Evolutionary conservation across 2,888 invertebrate species (phyloP), one percentile per base, ranked within the genome.

Genomic region (Clivina fossor): DNA sequence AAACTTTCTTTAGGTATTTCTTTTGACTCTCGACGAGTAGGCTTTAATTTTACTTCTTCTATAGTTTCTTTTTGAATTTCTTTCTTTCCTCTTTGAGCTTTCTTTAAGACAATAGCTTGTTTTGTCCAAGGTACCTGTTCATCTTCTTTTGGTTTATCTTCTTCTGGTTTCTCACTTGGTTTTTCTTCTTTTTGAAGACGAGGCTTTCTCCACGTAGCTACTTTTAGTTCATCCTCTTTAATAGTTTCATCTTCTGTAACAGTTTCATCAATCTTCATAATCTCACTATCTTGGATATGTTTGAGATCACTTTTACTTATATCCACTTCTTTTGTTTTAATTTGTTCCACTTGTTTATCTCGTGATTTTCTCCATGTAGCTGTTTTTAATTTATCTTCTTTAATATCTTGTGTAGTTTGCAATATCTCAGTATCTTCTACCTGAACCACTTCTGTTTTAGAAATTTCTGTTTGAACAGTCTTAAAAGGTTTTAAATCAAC

Each of bases 81-180:
- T 62, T 74, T 74, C 54, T 62, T 69, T 24, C 71, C 69, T 64
- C 58, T 61, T 56, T 65, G 68, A 0, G 75, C 63, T 60, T 67
- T 72, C 59, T 80, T 83, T 5, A 81, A 65, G 28, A 67, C 73
- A 20, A 79, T 73, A 58, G 77, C 76, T 71, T 85, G 83, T 66
- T 85, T 79, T 4, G 80, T 87, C 82, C 82, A 82, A n/a, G 81
- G 79, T 59, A 61, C 59, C 33, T 63, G 63, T 20, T 65, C 65
- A 3, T 9, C 20, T 35, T 51, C 44, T 32, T 53, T 28, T 49
- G 22, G 57, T 58, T 63, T 47, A 28, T 22, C 28, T 50, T 30
- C 20, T 51, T 49, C 56, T 46, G 55, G 30, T 43, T 51, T 58
- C 11, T 50, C 43, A 56, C 56, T 43, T 33, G 62, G 57, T 7